Evolutionary conservation across 1,140 invertebrate genomes (phyloP).

Genomic region (Coenobita brevimanus): DNA sequence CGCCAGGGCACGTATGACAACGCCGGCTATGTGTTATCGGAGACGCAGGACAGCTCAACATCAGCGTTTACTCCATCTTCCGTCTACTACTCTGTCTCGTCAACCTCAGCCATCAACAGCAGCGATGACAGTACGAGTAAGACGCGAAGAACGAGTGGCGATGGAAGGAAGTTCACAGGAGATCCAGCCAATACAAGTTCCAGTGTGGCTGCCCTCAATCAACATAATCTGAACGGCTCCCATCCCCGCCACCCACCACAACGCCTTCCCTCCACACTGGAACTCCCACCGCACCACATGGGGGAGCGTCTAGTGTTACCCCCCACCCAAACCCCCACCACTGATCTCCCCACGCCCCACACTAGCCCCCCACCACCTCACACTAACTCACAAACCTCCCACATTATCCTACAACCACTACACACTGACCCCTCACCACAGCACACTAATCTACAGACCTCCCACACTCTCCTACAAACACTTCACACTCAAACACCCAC

Average conservation of each 20-base stretch:
- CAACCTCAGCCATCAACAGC: constrained; percentile 61
- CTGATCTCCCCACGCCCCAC: too few species aligned
- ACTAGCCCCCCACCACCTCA: too few species aligned
- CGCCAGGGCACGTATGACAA: constrained; percentile 71
- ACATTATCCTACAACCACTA: constrained; percentile 11
- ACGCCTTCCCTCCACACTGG: constrained; percentile 31
- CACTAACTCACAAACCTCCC: too few species aligned
- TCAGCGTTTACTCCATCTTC: constrained; percentile 69
- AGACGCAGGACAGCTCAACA: constrained; percentile 61
- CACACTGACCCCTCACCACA: too few species aligned
- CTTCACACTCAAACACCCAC: too few species aligned
- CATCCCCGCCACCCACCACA: constrained; percentile 18
- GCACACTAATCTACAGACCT: too few species aligned
- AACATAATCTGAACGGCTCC: constrained; percentile 18
- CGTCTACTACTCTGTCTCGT: constrained; percentile 70
- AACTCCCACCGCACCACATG: constrained; percentile 50
- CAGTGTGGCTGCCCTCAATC: constrained; percentile 51
- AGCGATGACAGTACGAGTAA: constrained; percentile 60
- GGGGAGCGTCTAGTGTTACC: constrained; percentile 28
- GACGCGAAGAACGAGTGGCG: constrained; percentile 47
- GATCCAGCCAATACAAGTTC: constrained; percentile 48
- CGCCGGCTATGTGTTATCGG: constrained; percentile 70
- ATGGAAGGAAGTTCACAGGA: constrained; percentile 27
- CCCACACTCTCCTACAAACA: too few species aligned
- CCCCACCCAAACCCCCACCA: constrained; percentile 41